Evolutionary conservation across 2,888 invertebrate genomes (phyloP), one percentile per base, ranked within the genome.

Genomic region (Andrena praecox): DNA sequence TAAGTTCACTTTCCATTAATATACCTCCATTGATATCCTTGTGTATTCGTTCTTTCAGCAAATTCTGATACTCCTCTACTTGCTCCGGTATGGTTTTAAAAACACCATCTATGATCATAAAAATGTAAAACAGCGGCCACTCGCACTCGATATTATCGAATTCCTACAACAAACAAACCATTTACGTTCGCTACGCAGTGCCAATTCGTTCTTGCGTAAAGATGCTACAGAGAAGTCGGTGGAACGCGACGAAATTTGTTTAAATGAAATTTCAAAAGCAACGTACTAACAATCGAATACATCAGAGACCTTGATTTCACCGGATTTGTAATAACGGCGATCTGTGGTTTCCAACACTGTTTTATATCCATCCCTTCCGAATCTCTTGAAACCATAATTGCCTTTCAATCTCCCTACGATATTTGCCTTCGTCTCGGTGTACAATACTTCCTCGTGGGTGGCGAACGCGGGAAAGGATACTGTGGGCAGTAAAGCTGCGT

Each of bases 391-490:
- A 0, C 99, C 99, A 93, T 97, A 98, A 90, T 96, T 96, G 27
- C 99, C 98, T 93, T 97, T 97, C 72, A 99, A 95, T 86, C 97
- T 96, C 35, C 96, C 95, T 0, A 98, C 94, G 33, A 98, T 96
- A 93, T 98, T 99, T 10, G 96, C 95, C 93, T 99, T 98, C 0
- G 99, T 98, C 91, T 97, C 95, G 79, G 96, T 96, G 79, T 98
- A 97, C n/a, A 99, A 94, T 29, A 96, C 95, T 87, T 98, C 98
- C 93, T 99, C 99, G 90, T 99, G 99, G 0, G 99, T 99, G 0
- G 99, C 99, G 95, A 99, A 99, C 0, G 99, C 98, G 27, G 99
- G 99, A 95, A 99, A 99, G 27, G 99, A 98, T 91, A 99, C 96
- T 1, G 99, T 99, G 5, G 99, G 96, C 59, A 99, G 92, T 31